phyloP scores from a whole-genome alignment of 2,888 invertebrate genomes.

The Chrysolina haemoptera region DNA sequence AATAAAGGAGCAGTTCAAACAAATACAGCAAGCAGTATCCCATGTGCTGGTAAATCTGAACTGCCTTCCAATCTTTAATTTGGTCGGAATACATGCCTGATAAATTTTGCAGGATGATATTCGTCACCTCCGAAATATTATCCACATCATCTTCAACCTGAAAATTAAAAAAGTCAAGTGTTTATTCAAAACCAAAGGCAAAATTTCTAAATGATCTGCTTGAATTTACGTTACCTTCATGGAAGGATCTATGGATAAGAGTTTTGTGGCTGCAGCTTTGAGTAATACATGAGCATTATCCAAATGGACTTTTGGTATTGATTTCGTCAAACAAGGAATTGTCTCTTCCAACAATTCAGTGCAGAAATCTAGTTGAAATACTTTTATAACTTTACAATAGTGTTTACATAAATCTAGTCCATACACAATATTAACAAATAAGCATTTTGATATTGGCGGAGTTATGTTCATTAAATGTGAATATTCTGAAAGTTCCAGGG shows the following conservation, averaged over 20 bases:
- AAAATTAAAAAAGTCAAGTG: constrained; percentile 12
- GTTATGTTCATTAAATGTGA: constrained; percentile 61
- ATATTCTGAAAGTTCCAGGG: constrained; percentile 57
- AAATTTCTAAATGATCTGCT: too few relatives aligned
- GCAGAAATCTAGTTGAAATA: constrained; percentile 53
- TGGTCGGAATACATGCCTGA: constrained; percentile 55
- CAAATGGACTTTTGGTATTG: constrained; percentile 52
- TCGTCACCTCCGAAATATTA: constrained; percentile 52
- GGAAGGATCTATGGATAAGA: constrained; percentile 25
- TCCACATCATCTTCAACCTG: constrained; percentile 55
- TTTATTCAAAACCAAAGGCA: constrained; percentile 5
- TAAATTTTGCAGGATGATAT: constrained; percentile 58
- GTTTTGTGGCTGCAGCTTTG: constrained; percentile 46
- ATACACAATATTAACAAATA: constrained; percentile 59
- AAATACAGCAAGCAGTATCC: constrained; percentile 60
- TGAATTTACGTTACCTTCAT: constrained; percentile 15
- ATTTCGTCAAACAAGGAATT: constrained; percentile 57
- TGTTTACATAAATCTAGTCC: constrained; percentile 54
- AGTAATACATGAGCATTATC: constrained; percentile 53
- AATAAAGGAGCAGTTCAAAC: constrained; percentile 58
- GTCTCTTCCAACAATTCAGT: constrained; percentile 60
- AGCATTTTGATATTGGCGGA: constrained; percentile 62
- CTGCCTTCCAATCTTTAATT: constrained; percentile 52
- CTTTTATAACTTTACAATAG: constrained; percentile 54
- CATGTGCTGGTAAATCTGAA: constrained; percentile 60